Evolutionary conservation across 2,797 vertebrate genomes (phyloP).

Genomic region (Lophotriccus pileatus): DNA sequence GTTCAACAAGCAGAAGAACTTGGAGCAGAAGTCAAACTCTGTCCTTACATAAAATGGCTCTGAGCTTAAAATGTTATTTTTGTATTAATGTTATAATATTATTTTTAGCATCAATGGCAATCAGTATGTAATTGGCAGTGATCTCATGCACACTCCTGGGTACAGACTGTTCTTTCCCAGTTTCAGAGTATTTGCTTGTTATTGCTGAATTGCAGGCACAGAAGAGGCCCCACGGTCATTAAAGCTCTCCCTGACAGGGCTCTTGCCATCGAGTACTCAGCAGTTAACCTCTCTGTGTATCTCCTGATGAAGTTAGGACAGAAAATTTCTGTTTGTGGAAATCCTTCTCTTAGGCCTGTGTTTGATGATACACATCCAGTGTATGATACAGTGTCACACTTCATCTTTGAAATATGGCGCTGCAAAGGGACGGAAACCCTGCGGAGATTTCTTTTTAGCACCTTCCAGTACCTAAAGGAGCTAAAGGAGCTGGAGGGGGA

Average conservation of each 20-base stretch:
- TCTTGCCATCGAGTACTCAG: not conserved
- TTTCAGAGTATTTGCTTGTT: constrained; percentile 4
- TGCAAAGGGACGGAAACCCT: not conserved
- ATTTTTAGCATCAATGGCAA: constrained; percentile 29
- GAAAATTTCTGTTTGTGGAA: not conserved
- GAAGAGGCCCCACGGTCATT: not conserved
- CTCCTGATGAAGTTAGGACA: not conserved
- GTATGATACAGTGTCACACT: not conserved
- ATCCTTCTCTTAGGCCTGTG: not conserved
- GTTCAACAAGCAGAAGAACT: not conserved
- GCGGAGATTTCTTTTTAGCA: not conserved
- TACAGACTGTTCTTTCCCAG: constrained; percentile 31
- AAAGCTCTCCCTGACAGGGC: not conserved
- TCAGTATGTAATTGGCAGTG: constrained; percentile 7
- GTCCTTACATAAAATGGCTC: not conserved
- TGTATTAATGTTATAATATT: not conserved
- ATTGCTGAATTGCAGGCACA: not conserved
- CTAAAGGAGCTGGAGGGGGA: not conserved
- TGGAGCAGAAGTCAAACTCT: not conserved
- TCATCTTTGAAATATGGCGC: not conserved
- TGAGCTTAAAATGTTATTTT: not conserved
- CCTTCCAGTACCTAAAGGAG: not conserved
- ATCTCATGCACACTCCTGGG: constrained; percentile 1
- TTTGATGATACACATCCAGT: not conserved
- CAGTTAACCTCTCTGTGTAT: not conserved